phyloP scores from a whole-genome alignment of 2,888 invertebrate species.

The Parnassius smintheus region DNA sequence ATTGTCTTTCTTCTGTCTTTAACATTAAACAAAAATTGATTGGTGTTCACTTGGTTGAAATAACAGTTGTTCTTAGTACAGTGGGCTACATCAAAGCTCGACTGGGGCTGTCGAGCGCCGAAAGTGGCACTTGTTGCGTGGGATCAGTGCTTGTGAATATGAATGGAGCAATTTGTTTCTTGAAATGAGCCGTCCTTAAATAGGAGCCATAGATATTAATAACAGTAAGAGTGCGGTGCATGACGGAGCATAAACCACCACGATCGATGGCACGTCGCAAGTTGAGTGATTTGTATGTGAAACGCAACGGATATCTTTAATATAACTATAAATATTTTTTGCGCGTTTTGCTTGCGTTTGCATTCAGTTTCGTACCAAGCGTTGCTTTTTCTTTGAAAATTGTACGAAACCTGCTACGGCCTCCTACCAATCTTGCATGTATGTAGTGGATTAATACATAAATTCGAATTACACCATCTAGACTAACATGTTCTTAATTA shows the following conservation, averaged over 20 bases:
- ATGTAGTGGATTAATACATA: neutral
- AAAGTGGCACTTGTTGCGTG: slow-evolving; percentile 68
- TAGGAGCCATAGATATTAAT: slow-evolving; percentile 34
- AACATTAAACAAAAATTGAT: slow-evolving; percentile 8
- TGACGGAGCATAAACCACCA: slow-evolving; percentile 11
- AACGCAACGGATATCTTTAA: slow-evolving; percentile 9
- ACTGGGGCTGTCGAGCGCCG: slow-evolving; percentile 38
- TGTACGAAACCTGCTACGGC: neutral
- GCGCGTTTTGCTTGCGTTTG: no score
- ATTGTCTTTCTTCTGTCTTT: no score
- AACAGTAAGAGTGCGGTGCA: slow-evolving; percentile 39
- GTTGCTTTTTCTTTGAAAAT: neutral
- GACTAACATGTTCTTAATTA: slow-evolving; percentile 6
- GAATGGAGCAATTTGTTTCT: slow-evolving; percentile 57
- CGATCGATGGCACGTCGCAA: slow-evolving; percentile 17
- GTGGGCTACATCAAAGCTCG: slow-evolving; percentile 16
- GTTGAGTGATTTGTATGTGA: slow-evolving; percentile 11
- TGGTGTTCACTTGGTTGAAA: neutral
- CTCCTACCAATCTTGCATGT: neutral
- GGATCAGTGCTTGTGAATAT: slow-evolving; percentile 62
- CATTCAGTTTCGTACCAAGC: neutral
- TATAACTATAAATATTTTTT: slow-evolving; percentile 21
- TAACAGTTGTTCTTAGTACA: slow-evolving; percentile 10
- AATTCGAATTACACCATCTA: neutral
- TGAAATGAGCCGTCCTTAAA: slow-evolving; percentile 40